Evolutionary conservation across 2,888 invertebrate species (phyloP).

Genomic region (Acanthosepion lycidas): DNA sequence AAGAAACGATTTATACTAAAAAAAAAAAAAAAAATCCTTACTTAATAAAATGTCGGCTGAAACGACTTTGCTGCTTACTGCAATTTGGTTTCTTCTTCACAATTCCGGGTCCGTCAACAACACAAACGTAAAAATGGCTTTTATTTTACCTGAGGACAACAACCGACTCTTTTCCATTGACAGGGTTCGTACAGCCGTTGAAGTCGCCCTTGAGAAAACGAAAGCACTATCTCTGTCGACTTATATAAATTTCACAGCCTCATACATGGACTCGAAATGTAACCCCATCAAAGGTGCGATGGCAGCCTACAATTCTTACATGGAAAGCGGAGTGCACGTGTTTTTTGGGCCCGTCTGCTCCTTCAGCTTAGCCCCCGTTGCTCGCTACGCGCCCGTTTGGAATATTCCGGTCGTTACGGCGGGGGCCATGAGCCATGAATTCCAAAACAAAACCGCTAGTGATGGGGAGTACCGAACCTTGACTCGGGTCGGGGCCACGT

Average conservation of each 20-base stretch:
- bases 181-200: conserved; percentile 60
- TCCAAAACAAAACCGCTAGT: conserved; percentile 59
- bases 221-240: conserved; percentile 48
- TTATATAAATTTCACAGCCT: conserved; percentile 50
- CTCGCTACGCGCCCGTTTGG: conserved; percentile 91
- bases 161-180: conserved; percentile 58
- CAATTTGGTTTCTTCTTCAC: neutral
- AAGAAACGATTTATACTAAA: neutral
- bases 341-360: conserved; percentile 73
- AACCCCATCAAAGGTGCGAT: conserved; percentile 62
- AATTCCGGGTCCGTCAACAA: neutral
- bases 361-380: conserved; percentile 89
- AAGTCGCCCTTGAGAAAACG: conserved; percentile 59
- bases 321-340: conserved; percentile 58
- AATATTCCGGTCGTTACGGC: conserved; percentile 89
- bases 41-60: neutral
- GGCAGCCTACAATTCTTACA: conserved; percentile 66
- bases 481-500: conserved; percentile 65
- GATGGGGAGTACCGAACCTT: conserved; percentile 57
- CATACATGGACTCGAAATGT: conserved; percentile 66
- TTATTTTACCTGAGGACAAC: conserved; percentile 10
- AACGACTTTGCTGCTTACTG: neutral
- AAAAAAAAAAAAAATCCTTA: neutral
- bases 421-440: conserved; percentile 72
- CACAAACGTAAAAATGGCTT: neutral